Percentiles rank a stretch among this genome's conserved stretches.
phyloP scores from a whole-genome alignment of 1,140 invertebrate species.

The Drosophila kanapiae region DNA sequence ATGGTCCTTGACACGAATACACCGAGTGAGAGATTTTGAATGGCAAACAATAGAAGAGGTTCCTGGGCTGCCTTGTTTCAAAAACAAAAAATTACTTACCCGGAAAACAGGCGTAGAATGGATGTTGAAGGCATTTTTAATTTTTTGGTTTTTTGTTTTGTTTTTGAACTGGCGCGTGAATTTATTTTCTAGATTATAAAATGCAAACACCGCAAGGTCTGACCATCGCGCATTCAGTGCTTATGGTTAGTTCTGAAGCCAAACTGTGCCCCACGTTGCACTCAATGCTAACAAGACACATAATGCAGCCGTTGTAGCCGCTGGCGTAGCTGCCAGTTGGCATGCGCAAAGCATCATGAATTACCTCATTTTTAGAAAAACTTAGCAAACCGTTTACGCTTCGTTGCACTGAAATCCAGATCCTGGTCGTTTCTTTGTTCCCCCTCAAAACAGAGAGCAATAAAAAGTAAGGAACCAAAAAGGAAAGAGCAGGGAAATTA shows the following conservation, averaged over 20 bases:
- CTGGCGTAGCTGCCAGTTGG: constrained; percentile 25
- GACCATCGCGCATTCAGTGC: constrained; percentile 23
- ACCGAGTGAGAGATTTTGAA: constrained; percentile 19
- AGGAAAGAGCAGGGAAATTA: background rate
- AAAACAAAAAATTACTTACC: constrained; percentile 5
- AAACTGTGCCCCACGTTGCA: constrained; percentile 12
- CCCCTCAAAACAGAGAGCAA: background rate
- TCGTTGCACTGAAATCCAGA: constrained; percentile 18
- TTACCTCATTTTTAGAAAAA: constrained; percentile 22
- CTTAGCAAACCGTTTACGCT: constrained; percentile 13
- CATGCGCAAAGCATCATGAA: constrained; percentile 38
- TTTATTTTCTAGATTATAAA: constrained; percentile 5
- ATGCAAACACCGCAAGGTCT: constrained; percentile 2
- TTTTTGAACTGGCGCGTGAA: background rate
- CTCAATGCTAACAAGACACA: constrained; percentile 14
- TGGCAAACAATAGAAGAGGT: constrained; percentile 18
- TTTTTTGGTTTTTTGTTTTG: no score
- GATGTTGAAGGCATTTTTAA: background rate
- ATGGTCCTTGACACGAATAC: constrained; percentile 19
- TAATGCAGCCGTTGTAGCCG: constrained; percentile 34
- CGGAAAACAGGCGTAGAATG: background rate
- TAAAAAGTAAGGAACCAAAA: background rate
- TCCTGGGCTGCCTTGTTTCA: background rate
- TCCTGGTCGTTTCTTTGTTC: constrained; percentile 2
- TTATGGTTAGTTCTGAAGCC: constrained; percentile 22